Base-by-base conservation (phyloP, 2,888 invertebrate genomes). In the Rhagium mordax region DNA sequence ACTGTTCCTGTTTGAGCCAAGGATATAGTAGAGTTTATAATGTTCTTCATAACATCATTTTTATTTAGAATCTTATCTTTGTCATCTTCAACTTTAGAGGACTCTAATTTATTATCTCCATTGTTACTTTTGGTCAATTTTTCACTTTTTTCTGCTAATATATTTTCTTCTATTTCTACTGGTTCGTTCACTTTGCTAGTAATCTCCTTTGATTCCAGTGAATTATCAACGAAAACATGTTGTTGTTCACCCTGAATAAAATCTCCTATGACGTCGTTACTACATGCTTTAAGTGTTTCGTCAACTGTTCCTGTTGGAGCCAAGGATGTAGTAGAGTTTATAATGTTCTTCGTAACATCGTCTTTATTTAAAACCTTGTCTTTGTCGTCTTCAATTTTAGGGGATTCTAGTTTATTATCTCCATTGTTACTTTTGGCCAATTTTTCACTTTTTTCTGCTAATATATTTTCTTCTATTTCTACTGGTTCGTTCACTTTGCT, bases 261-360 rank as follows among this genome's bases (percentile, higher is more conserved):
- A n/a, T n/a, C n/a, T n/a, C 60, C 16, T 49, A 79, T 73, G 47
- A 76, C 76, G 6, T 74, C 60, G 13, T 75, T 75, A n/a, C 76
- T 41, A 47, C 71, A 67, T 2, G 62, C 57, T 64, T 76, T 75
- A 2, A 72, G 71, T 62, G 61, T 53, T 20, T 60, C 48, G 48
- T 71, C 72, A 48, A 74, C 51, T 24, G 70, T 18, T 21, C 72
- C 74, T 16, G 65, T 68, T 62, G 75, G 29, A 16, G 71, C 59
- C 51, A 71, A 59, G n/a, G 74, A 70, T 55, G 67, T 18, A 29
- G 75, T 73, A 6, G 70, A 65, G 18, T 59, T 33, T 29, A 59
- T 59, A 59, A 59, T 8, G 16, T 59, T 33, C 16, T 33, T 57
- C 13, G 13, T 41, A 29, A 6, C 29, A 41, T 41, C 13, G 1